Conservation (phyloP, 1,140 invertebrate genomes). For the Telenomus remus region DNA sequence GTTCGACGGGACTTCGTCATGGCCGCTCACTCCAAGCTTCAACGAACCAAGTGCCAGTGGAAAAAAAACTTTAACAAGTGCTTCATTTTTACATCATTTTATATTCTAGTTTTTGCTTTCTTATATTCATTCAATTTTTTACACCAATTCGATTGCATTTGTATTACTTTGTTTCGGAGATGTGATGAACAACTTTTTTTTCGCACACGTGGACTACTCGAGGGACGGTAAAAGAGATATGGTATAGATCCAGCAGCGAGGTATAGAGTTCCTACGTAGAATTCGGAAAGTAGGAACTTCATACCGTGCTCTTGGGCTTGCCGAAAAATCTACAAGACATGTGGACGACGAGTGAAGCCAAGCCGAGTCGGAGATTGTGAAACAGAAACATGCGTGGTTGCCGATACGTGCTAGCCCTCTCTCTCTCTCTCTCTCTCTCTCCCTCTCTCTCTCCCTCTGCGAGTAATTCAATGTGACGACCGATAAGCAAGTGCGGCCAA, state of each 20-base stretch:
- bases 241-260: slow-evolving; percentile 76
- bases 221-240: slow-evolving; percentile 55
- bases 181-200: neutral
- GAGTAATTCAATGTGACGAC: too few relatives aligned
- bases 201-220: neutral
- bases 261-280: slow-evolving; percentile 76
- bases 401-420: too few relatives aligned
- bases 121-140: neutral
- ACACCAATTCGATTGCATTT: too few relatives aligned
- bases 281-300: slow-evolving; percentile 75
- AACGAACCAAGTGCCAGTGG: slow-evolving; percentile 6
- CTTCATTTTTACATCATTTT: neutral
- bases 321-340: slow-evolving; percentile 70
- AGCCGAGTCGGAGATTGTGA: neutral
- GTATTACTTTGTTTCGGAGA: neutral
- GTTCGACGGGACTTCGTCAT: slow-evolving; percentile 37
- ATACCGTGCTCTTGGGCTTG: slow-evolving; percentile 77
- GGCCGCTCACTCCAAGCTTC: slow-evolving; percentile 4
- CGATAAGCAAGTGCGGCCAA: too few relatives aligned
- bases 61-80: neutral
- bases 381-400: too few relatives aligned
- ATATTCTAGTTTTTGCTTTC: neutral
- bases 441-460: too few relatives aligned
- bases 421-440: too few relatives aligned
- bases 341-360: slow-evolving; percentile 10